Evolutionary conservation across 2,797 vertebrate genomes (phyloP).

Genomic region (Alauda arvensis): DNA sequence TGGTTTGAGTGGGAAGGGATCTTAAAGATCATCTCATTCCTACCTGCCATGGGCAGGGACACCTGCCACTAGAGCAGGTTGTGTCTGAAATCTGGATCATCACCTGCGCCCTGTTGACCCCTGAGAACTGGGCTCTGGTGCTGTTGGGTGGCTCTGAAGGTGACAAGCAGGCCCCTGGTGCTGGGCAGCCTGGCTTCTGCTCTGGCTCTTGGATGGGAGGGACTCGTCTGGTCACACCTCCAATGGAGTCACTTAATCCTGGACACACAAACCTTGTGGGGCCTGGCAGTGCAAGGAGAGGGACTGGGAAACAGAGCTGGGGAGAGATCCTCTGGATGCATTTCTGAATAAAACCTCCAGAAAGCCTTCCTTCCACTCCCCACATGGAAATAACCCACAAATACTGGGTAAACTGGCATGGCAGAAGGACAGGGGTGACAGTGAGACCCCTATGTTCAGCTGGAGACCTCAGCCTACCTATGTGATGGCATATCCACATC

Average conservation of each 20-base stretch:
- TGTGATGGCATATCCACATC: conserved; percentile 80
- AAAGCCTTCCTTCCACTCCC: neutral
- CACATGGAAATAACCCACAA: neutral
- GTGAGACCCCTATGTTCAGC: neutral
- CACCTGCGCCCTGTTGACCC: neutral
- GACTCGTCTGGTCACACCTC: neutral
- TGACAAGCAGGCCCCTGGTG: neutral
- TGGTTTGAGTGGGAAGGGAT: neutral
- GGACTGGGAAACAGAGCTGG: neutral
- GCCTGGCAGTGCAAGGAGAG: neutral
- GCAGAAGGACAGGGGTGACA: neutral
- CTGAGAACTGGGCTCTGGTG: neutral
- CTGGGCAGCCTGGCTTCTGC: neutral
- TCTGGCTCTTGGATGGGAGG: neutral
- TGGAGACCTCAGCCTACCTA: conserved; percentile 62
- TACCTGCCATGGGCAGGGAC: neutral
- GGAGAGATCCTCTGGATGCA: neutral
- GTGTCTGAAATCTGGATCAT: neutral
- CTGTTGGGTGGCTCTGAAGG: neutral
- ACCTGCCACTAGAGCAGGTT: neutral
- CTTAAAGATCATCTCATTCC: neutral
- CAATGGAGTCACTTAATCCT: fast-evolving
- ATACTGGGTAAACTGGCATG: fast-evolving
- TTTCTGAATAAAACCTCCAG: neutral
- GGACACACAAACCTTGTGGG: neutral